Conservation (phyloP, 1,140 invertebrate genomes). For the Trachelipus rathkii region DNA sequence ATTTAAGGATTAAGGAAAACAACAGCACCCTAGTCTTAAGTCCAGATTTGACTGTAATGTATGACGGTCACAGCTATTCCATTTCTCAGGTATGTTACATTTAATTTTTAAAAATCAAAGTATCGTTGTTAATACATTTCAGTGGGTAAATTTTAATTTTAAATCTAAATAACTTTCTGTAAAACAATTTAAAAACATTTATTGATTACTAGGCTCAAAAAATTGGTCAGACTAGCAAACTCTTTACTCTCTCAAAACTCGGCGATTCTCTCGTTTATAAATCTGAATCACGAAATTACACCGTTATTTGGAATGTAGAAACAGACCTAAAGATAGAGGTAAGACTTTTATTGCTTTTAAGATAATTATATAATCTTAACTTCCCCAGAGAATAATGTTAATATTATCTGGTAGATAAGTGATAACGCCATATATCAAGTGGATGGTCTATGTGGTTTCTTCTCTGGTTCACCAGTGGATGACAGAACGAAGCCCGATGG, state of each 20-base stretch:
- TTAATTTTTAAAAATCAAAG: neutral
- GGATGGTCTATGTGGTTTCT: conserved; percentile 73
- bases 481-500: conserved; percentile 69
- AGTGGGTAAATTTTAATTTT: neutral
- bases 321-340: conserved; percentile 69
- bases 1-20: conserved; percentile 59
- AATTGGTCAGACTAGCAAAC: conserved; percentile 57
- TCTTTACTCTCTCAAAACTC: conserved; percentile 63
- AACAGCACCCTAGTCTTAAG: conserved; percentile 58
- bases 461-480: conserved; percentile 60
- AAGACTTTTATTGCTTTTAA: conserved; percentile 22
- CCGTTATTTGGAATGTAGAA: conserved; percentile 63
- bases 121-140: neutral
- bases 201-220: conserved; percentile 53
- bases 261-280: conserved; percentile 65
- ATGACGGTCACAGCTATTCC: conserved; percentile 62
- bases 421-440: conserved; percentile 60
- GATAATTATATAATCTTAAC: neutral
- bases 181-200: neutral
- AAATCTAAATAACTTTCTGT: neutral
- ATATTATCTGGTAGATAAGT: conserved; percentile 47
- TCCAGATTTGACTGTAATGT: conserved; percentile 62
- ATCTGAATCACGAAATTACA: conserved; percentile 66
- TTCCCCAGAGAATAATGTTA: neutral
- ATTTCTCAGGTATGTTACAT: conserved; percentile 58